Base-by-base conservation (phyloP, 1,140 invertebrate genomes). In the Arion vulgaris region DNA sequence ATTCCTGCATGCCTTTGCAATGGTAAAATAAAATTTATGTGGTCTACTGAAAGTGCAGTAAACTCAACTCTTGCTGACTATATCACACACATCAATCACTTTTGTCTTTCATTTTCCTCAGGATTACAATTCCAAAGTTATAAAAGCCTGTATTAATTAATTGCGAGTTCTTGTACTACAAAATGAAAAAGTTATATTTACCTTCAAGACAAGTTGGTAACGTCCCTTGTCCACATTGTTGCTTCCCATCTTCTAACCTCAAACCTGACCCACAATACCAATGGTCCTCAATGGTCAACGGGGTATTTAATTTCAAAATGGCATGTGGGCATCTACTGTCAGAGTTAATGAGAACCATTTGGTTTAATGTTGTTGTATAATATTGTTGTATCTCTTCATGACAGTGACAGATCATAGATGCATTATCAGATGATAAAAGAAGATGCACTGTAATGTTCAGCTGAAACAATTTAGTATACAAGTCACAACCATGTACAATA, bases 151-250 rank as follows among this genome's bases (percentile, higher is more conserved):
- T n/a, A n/a, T n/a, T n/a, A n/a, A n/a, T n/a, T n/a, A n/a, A n/a
- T n/a, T n/a, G n/a, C n/a, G n/a, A n/a, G n/a, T n/a, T n/a, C n/a
- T n/a, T 7, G 41, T 15, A 45, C 5, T 45, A 7, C 41, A 45
- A 5, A 15, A 45, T 45, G 15, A 15, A 5, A 45, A 15, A 45
- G 15, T 5, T 45, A 23, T 38, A 71, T 23, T 73, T 39, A 39
- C 71, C 71, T 73, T 73, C 71, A 26, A 73, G n/a, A 73, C 71
- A 73, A 38, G 32, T 4, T 39, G 71, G 71, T 15, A 49, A n/a
- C 41, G 36, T 26, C n/a, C 7, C 71, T 7, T 73, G 1, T 11
- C 71, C 71, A 39, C 71, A 41, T 34, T 1, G 17, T 41, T 39
- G 71, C 36, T 73, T 7, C 13, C 13, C 71, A 32, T 32, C 17